Evolutionary conservation across 2,797 vertebrate species (phyloP).

Genomic region (Esox masquinongy): DNA sequence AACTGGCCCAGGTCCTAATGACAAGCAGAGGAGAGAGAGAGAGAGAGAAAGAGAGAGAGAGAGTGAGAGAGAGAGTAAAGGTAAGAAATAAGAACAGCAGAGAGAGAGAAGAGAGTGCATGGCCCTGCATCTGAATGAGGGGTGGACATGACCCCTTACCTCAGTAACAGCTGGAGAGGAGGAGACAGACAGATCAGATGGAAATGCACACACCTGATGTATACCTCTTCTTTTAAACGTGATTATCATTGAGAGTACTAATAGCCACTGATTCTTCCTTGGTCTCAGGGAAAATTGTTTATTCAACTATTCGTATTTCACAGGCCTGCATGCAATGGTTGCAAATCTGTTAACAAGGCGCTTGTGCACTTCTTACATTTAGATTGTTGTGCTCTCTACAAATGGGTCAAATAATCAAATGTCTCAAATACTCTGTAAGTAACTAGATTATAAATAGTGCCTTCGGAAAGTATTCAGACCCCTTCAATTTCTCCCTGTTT

Average conservation of each 20-base stretch:
- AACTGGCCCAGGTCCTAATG: slow-evolving; percentile 13
- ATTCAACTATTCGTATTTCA: background rate
- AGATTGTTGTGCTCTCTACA: background rate
- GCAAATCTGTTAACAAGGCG: background rate
- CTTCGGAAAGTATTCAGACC: too few relatives aligned
- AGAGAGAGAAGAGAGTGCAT: background rate
- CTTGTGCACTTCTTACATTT: background rate
- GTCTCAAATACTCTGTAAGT: background rate
- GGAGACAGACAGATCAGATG: background rate
- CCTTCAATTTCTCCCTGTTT: too few relatives aligned
- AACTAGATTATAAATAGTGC: background rate
- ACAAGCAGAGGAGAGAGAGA: background rate
- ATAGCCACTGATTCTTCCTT: background rate
- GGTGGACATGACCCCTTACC: slow-evolving; percentile 4
- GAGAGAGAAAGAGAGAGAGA: background rate
- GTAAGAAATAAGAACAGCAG: too few relatives aligned
- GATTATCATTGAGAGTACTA: background rate
- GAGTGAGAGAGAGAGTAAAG: too few relatives aligned
- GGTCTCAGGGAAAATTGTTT: background rate
- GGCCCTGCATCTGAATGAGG: slow-evolving; percentile 16
- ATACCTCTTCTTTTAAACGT: background rate
- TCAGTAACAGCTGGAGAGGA: slow-evolving; percentile 16
- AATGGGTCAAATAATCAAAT: background rate
- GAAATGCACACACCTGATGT: background rate
- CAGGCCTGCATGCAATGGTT: background rate